These are phyloP conservation scores for Operophtera brumata DNA, from an alignment of 2,888 invertebrate genomes.

Conservation along the genomic window DNA sequence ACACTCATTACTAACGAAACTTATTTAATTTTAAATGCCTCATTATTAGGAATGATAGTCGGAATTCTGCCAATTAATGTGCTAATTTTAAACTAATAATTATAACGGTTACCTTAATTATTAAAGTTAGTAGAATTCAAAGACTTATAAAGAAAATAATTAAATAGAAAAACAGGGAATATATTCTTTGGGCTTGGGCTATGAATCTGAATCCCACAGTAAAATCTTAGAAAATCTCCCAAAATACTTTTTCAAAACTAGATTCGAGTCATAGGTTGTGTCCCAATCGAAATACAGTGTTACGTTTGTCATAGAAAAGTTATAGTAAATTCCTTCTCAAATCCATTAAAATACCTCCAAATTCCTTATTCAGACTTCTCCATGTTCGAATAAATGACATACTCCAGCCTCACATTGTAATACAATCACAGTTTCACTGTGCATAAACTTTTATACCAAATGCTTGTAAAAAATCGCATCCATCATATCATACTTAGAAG, in stretches of 20 bases:
- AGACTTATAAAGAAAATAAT: neutral
- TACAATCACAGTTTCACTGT: slow-evolving; percentile 49
- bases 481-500: neutral
- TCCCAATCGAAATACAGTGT: slow-evolving; percentile 24
- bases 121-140: neutral
- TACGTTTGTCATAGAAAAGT: slow-evolving; percentile 3
- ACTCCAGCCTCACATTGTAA: slow-evolving; percentile 30
- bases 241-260: neutral
- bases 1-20: slow-evolving; percentile 29
- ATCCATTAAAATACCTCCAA: slow-evolving; percentile 36
- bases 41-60: slow-evolving; percentile 54
- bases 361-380: slow-evolving; percentile 39
- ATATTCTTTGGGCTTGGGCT: neutral
- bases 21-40: slow-evolving; percentile 51
- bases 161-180: neutral
- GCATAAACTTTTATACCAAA: slow-evolving; percentile 26
- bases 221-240: slow-evolving; percentile 19
- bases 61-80: slow-evolving; percentile 38
- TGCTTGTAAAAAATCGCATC: neutral
- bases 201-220: neutral
- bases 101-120: too few species aligned
- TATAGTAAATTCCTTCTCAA: slow-evolving; percentile 35
- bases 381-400: slow-evolving; percentile 22
- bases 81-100: neutral
- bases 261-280: neutral